Evolutionary conservation across 2,113 vertebrate species (phyloP).

Genomic region (Dendropsophus ebraccatus): DNA sequence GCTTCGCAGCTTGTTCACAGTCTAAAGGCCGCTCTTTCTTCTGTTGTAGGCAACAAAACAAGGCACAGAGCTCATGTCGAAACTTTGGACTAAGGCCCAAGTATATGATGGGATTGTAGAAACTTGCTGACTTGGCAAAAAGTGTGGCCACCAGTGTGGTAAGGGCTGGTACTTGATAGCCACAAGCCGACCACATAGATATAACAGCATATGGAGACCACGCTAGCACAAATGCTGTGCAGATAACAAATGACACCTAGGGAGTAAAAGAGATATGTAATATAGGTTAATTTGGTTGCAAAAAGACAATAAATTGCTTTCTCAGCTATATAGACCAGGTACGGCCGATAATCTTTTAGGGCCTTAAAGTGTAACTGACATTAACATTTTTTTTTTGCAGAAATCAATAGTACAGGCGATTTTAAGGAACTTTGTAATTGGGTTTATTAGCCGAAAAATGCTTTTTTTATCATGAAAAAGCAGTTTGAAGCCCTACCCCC

Average conservation of each 20-base stretch:
- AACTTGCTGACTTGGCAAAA: slow-evolving; percentile 69
- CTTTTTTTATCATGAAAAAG: too few species aligned
- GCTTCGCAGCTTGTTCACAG: neutral
- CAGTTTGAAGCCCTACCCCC: too few species aligned
- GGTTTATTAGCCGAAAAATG: too few species aligned
- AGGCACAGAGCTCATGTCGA: slow-evolving; percentile 62
- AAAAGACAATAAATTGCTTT: neutral
- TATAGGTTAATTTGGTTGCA: neutral
- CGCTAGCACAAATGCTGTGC: slow-evolving; percentile 65
- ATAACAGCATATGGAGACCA: slow-evolving; percentile 59
- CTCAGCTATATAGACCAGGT: too few species aligned
- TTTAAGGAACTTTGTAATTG: too few species aligned
- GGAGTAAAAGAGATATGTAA: slow-evolving; percentile 22
- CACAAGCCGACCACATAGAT: slow-evolving; percentile 65
- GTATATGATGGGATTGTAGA: slow-evolving; percentile 69
- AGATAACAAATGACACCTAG: slow-evolving; percentile 72
- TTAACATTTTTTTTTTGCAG: too few species aligned
- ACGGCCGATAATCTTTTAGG: too few species aligned
- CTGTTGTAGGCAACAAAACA: slow-evolving; percentile 62
- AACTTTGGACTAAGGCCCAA: slow-evolving; percentile 68
- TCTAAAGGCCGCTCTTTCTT: slow-evolving; percentile 59
- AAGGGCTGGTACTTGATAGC: slow-evolving; percentile 66
- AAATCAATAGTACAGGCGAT: too few species aligned
- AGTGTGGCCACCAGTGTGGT: slow-evolving; percentile 64
- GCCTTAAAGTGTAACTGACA: too few species aligned